phyloP scores from a whole-genome alignment of 2,888 invertebrate genomes.

The Hyposoter dolosus region DNA sequence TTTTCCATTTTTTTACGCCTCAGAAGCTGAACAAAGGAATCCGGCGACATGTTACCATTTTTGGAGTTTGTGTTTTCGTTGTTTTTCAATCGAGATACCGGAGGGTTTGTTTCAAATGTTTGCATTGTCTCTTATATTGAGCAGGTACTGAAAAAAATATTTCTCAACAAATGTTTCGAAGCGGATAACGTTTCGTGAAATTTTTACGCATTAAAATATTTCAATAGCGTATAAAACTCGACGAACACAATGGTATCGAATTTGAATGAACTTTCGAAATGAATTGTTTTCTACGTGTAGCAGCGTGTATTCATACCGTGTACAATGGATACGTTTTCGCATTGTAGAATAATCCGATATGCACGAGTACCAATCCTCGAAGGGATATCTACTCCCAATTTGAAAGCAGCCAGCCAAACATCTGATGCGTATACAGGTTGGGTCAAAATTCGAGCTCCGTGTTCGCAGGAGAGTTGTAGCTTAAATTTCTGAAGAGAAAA shows the following conservation, averaged over 20 bases:
- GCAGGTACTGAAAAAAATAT: background rate
- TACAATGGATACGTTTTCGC: constrained; percentile 11
- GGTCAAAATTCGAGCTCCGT: background rate
- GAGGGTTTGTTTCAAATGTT: background rate
- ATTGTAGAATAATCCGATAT: constrained; percentile 6
- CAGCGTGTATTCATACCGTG: background rate
- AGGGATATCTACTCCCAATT: constrained; percentile 45
- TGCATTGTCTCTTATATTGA: background rate
- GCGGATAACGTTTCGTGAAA: background rate
- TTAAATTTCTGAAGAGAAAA: background rate
- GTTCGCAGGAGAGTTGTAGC: background rate
- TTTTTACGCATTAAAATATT: constrained; percentile 9
- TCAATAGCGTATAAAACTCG: constrained; percentile 4
- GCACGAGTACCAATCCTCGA: constrained; percentile 19
- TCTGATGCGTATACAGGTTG: constrained; percentile 11
- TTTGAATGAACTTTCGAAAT: constrained; percentile 21
- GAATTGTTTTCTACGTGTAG: constrained; percentile 16
- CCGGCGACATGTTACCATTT: background rate
- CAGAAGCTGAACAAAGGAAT: background rate
- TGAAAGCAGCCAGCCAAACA: constrained; percentile 41
- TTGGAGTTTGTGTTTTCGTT: background rate
- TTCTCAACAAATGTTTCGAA: background rate
- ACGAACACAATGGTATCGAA: background rate
- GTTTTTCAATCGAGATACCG: background rate
- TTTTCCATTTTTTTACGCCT: background rate